Percentiles rank a stretch among this genome's conserved stretches.
Evolutionary conservation across 2,888 invertebrate genomes (phyloP).

Genomic region (Chromoteleia sp.): DNA sequence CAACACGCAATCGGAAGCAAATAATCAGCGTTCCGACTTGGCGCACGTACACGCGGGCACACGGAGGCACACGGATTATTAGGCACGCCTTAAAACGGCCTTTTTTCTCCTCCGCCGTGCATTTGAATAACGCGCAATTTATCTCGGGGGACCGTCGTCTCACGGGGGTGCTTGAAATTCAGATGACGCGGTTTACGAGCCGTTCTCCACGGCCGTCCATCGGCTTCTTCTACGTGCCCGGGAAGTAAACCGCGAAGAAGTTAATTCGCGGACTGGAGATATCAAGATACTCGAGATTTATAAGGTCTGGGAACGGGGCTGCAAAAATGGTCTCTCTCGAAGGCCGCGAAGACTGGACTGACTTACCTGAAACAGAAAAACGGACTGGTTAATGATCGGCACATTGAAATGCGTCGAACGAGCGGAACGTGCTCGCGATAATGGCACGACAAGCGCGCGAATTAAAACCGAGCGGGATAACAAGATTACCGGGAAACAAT

Average conservation of each 20-base stretch:
- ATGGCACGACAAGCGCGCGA: slow-evolving; percentile 25
- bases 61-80: slow-evolving; percentile 17
- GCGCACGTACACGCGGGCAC: slow-evolving; percentile 4
- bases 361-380: slow-evolving; percentile 37
- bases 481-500: slow-evolving; percentile 44
- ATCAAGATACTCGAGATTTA: slow-evolving; percentile 12
- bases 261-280: not conserved
- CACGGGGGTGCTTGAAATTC: not conserved
- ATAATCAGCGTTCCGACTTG: slow-evolving; percentile 51
- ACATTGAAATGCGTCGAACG: slow-evolving; percentile 29
- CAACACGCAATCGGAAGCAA: slow-evolving; percentile 76
- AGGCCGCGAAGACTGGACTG: not conserved
- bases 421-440: not conserved
- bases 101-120: slow-evolving; percentile 15
- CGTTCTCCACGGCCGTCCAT: not conserved
- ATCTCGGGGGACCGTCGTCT: not conserved
- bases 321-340: slow-evolving; percentile 10
- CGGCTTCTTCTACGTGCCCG: slow-evolving; percentile 1
- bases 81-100: not conserved
- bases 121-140: slow-evolving; percentile 12
- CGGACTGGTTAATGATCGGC: not conserved
- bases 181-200: slow-evolving; percentile 1
- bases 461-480: slow-evolving; percentile 35
- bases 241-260: slow-evolving; percentile 13
- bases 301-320: not conserved